These are phyloP conservation scores for Neogobius melanostomus DNA, from an alignment of 2,113 vertebrate genomes.

Conservation along the genomic window DNA sequence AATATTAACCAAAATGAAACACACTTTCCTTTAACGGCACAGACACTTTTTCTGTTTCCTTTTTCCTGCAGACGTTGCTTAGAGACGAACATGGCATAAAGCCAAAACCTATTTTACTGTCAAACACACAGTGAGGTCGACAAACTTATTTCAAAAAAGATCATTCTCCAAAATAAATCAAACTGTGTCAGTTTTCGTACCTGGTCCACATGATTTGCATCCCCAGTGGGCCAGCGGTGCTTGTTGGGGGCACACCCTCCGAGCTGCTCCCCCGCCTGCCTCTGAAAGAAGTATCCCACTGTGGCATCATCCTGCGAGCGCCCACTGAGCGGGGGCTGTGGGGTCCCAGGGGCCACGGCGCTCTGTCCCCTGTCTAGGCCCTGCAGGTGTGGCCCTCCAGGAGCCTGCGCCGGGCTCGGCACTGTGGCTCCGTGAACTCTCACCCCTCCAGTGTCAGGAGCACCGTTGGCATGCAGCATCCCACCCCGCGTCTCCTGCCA, in stretches of 20 bases:
- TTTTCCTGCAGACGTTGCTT: too few relatives aligned
- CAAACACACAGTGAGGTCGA: too few relatives aligned
- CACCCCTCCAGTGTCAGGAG: slow-evolving; percentile 68
- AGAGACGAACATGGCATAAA: too few relatives aligned
- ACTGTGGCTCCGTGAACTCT: slow-evolving; percentile 61
- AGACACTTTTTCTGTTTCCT: too few relatives aligned
- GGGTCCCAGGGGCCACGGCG: slow-evolving; percentile 53
- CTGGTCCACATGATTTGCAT: slow-evolving; percentile 61
- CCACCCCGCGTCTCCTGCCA: slow-evolving; percentile 81
- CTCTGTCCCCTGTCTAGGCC: slow-evolving; percentile 68
- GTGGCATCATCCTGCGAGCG: slow-evolving; percentile 73
- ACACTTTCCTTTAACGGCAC: too few relatives aligned
- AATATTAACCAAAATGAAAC: too few relatives aligned
- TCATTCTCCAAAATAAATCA: too few relatives aligned
- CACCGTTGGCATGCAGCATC: slow-evolving; percentile 75
- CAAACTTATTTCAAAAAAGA: too few relatives aligned
- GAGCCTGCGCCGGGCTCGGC: slow-evolving; percentile 55
- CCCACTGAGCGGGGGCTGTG: slow-evolving; percentile 69
- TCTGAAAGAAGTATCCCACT: slow-evolving; percentile 78
- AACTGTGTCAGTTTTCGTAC: slow-evolving; percentile 28
- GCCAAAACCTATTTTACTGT: too few relatives aligned
- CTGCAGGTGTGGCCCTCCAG: slow-evolving; percentile 64
- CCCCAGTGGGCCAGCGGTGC: slow-evolving; percentile 73
- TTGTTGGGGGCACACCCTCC: slow-evolving; percentile 70
- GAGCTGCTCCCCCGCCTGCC: slow-evolving; percentile 75